Conservation (phyloP, 2,113 vertebrate species). For the Xiphias gladius region DNA sequence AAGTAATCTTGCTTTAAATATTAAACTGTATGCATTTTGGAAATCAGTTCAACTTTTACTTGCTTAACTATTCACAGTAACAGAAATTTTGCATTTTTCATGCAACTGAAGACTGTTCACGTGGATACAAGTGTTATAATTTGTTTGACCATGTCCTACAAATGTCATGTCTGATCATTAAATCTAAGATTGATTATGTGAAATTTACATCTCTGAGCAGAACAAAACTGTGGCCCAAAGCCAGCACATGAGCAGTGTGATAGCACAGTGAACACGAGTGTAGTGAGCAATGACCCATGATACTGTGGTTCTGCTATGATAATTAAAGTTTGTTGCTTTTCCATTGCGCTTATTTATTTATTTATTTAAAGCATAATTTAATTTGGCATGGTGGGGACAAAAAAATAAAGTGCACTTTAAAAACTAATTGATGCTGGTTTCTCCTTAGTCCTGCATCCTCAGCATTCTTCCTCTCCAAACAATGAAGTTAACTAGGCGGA, state of each 20-base stretch:
- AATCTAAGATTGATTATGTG: conserved; percentile 13
- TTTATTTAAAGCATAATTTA: conserved; percentile 82
- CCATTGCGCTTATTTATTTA: conserved; percentile 56
- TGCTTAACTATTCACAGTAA: too few relatives aligned
- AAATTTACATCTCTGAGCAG: conserved; percentile 19
- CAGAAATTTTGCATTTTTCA: too few relatives aligned
- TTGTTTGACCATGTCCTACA: not conserved
- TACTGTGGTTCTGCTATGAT: conserved; percentile 70
- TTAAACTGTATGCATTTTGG: too few relatives aligned
- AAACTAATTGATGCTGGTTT: conserved; percentile 81
- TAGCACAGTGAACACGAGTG: conserved; percentile 29
- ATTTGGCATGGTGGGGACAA: conserved; percentile 75
- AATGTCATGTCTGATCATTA: not conserved
- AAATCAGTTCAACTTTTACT: too few relatives aligned
- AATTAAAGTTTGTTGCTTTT: conserved; percentile 83
- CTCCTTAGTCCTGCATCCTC: conserved; percentile 75
- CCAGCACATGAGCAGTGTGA: conserved; percentile 31
- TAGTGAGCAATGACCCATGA: conserved; percentile 66
- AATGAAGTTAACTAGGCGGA: conserved; percentile 73
- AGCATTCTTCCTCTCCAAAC: conserved; percentile 74
- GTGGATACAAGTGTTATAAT: not conserved
- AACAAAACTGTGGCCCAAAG: conserved; percentile 30
- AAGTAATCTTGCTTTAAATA: too few relatives aligned
- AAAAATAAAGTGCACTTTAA: conserved; percentile 82
- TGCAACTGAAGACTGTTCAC: not conserved